Base-by-base conservation (phyloP, 2,113 vertebrate genomes). In the Ifrita kowaldi region DNA sequence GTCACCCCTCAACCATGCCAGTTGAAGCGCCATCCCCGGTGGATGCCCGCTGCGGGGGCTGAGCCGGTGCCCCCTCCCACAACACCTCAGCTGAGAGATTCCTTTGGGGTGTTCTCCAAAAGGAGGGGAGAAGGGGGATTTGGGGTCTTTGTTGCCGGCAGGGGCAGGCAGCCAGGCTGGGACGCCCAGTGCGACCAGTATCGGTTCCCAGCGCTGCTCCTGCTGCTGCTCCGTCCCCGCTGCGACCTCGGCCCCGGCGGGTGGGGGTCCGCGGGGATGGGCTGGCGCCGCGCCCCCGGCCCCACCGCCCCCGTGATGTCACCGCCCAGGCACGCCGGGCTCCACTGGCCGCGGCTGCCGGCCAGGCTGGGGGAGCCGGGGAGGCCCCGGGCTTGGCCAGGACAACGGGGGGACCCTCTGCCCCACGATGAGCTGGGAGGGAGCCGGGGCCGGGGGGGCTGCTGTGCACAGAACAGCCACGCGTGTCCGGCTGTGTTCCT, bases 231-330 rank as follows among this genome's bases (percentile, higher is more conserved):
- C 50, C 7, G 19, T 17, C 63, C 81, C 57, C 9, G 7, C 75
- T 47, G 28, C 10, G n/a, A 83, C 86, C 94, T 63, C 56, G 3
- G 60, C 14, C 77, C 39, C 47, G 68, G 44, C 9, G 67, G 50
- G 15, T 3, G 75, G 80, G 71, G 30, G 60, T 65, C 69, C 37
- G 69, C 0, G 4, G 42, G 87, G 69, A 30, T 26, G 5, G 53
- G 65, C 64, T 35, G 69, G 91, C 77, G 24, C 84, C 7, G 13
- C 4, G 69, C 52, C 89, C 83, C 63, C 50, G 89, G 63, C 89
- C 47, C 69, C 5, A 10, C 56, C 6, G 59, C 76, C 88, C 90
- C 67, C 20, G 28, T 95, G 95, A 95, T 84, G 32, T 97, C 96
- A 97, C 50, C 56, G 12, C 24, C 24, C 64, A 63, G 49, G 81